A percentile compares a stretch with the other conserved stretches of the same genome.
phyloP scores from a whole-genome alignment of 2,797 vertebrate genomes.

The Microcaecilia unicolor region DNA sequence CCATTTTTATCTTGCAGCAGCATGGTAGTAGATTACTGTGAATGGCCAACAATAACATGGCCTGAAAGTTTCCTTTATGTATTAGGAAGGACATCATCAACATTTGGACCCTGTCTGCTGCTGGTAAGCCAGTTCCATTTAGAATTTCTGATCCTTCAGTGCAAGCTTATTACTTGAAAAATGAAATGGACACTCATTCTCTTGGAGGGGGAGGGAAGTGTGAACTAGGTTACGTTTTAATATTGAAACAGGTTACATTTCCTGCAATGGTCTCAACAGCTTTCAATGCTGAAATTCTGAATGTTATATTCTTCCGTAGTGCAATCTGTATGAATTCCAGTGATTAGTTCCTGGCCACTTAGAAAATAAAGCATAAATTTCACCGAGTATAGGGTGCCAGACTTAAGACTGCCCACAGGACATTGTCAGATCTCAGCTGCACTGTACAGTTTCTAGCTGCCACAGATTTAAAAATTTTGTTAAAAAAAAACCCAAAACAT shows the following conservation, averaged over 20 bases:
- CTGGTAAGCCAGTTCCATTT: constrained; percentile 35
- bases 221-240: constrained; percentile 17
- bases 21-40: constrained; percentile 27
- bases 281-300: constrained; percentile 41
- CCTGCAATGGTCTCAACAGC: constrained; percentile 42
- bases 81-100: constrained; percentile 41
- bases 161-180: constrained; percentile 44
- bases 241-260: constrained; percentile 18
- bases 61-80: constrained; percentile 24
- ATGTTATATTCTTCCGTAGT: constrained; percentile 57
- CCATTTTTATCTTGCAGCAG: constrained; percentile 35
- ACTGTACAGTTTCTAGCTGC: constrained; percentile 40
- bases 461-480: constrained; percentile 36
- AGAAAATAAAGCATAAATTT: constrained; percentile 26
- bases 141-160: constrained; percentile 24
- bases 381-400: constrained; percentile 43
- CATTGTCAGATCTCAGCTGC: constrained; percentile 22
- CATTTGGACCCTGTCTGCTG: constrained; percentile 50
- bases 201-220: constrained; percentile 36
- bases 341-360: constrained; percentile 52
- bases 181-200: constrained; percentile 32
- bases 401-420: constrained; percentile 27
- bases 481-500: constrained; percentile 26
- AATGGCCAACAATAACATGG: constrained; percentile 31
- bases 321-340: constrained; percentile 60